A percentile compares a stretch with the other conserved stretches of the same genome.
These are phyloP conservation scores for Crotalus horridus DNA, from an alignment of 2,113 vertebrate genomes.

Conservation along the genomic window DNA sequence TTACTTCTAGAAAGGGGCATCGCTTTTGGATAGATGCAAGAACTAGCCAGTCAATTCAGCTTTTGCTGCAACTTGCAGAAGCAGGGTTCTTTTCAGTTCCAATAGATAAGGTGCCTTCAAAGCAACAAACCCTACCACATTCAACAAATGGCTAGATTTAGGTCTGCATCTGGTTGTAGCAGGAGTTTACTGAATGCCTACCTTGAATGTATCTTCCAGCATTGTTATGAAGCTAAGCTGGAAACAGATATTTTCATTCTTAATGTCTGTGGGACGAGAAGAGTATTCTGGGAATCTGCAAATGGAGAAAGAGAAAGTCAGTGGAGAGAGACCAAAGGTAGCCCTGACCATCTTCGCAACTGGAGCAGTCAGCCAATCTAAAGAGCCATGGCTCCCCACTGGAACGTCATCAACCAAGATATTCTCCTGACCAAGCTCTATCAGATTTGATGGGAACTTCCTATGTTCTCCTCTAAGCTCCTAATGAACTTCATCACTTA, in stretches of 20 bases:
- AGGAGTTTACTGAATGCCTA: neutral
- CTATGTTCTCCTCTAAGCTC: neutral
- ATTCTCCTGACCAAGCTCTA: neutral
- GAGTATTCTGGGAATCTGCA: neutral
- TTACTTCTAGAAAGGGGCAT: neutral
- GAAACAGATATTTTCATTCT: neutral
- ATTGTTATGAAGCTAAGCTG: neutral
- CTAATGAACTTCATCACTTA: neutral
- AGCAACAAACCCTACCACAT: neutral
- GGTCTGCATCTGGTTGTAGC: neutral
- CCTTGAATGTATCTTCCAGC: conserved; percentile 10
- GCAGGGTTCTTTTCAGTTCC: neutral
- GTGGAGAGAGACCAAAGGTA: neutral
- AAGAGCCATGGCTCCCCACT: neutral
- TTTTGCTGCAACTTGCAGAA: neutral
- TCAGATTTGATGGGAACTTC: neutral
- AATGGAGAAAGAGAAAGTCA: neutral
- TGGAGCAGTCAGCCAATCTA: neutral
- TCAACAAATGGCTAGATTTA: too few species aligned
- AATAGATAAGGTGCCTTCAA: neutral
- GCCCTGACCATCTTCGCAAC: neutral
- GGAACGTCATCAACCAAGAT: neutral
- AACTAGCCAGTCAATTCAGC: too few species aligned
- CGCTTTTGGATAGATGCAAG: neutral
- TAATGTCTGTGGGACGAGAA: neutral